These are phyloP conservation scores for Hartigia nigra DNA, from an alignment of 2,888 invertebrate genomes.

Conservation along the genomic window DNA sequence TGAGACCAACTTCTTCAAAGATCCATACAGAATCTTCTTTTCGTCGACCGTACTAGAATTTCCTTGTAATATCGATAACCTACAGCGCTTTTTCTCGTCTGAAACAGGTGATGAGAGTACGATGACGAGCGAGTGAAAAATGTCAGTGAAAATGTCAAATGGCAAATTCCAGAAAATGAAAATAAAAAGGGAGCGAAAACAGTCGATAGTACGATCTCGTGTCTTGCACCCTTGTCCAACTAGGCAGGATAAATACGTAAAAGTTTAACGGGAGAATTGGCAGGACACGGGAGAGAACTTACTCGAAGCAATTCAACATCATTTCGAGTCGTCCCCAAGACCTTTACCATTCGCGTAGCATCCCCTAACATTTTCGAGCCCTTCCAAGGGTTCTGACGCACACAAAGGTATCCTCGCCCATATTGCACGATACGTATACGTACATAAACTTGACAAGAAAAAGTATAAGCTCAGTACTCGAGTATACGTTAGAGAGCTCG, in stretches of 20 bases:
- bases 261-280: conserved; percentile 44
- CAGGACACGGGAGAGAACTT: conserved; percentile 43
- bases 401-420: background rate
- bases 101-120: background rate
- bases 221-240: conserved; percentile 11
- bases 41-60: background rate
- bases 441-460: background rate
- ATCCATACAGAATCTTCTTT: background rate
- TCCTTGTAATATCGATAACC: background rate
- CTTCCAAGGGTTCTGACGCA: background rate
- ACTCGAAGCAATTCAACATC: conserved; percentile 46
- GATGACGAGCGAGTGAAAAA: background rate
- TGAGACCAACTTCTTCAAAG: background rate
- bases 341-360: conserved; percentile 10
- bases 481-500: background rate
- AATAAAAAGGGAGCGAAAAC: background rate
- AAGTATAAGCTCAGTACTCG: background rate
- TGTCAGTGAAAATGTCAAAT: background rate
- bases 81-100: background rate
- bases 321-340: conserved; percentile 31
- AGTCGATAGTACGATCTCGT: background rate
- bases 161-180: background rate
- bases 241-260: conserved; percentile 46
- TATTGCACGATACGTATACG: background rate
- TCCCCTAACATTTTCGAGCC: conserved; percentile 3